Evolutionary conservation across 1,140 invertebrate species (phyloP), one percentile per base, ranked within the genome.

Genomic region (Tachypleus tridentatus): DNA sequence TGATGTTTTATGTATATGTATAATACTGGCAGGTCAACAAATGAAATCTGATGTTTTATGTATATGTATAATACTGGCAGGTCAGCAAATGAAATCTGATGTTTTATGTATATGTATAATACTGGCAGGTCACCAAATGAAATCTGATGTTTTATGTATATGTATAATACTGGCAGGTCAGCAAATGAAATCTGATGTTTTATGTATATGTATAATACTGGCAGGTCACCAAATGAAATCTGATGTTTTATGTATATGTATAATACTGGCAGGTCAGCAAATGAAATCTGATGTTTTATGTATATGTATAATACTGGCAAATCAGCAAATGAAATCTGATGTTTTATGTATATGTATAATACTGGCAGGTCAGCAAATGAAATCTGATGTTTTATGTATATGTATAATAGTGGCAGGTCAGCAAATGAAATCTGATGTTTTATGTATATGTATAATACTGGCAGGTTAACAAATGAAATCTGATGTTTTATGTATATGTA

Each of bases 171-270:
- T 54, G 50, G 49, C 58, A 50, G 49, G 5, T 29, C 60, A 59
- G 48, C 54, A n/a, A 63, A 60, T 29, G 29, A 29, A 29, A 29
- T n/a, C n/a, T n/a, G n/a, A 62, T 49, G 63, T 5, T 67, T 11
- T 29, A 29, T 29, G 29, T 29, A 29, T 29, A 7, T 60, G 5
- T 52, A 47, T 65, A 60, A 51, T 10, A 56, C 11, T 54, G 50
- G 49, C 58, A 50, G 49, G 5, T 29, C 60, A 59, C 49, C 54
- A n/a, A 63, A 60, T 29, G 29, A 29, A 29, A 29, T n/a, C n/a
- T n/a, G n/a, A 62, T 49, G 63, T 5, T 67, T 11, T 29, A 29
- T 29, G 29, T 29, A 29, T 29, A 7, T 60, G 5, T 52, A 47
- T 65, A 60, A 51, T 10, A 56, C 11, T 54, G 50, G 49, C 58